Evolutionary conservation across 2,888 invertebrate genomes (phyloP), one percentile per base, ranked within the genome.

Genomic region (Cordilura impudica): DNA sequence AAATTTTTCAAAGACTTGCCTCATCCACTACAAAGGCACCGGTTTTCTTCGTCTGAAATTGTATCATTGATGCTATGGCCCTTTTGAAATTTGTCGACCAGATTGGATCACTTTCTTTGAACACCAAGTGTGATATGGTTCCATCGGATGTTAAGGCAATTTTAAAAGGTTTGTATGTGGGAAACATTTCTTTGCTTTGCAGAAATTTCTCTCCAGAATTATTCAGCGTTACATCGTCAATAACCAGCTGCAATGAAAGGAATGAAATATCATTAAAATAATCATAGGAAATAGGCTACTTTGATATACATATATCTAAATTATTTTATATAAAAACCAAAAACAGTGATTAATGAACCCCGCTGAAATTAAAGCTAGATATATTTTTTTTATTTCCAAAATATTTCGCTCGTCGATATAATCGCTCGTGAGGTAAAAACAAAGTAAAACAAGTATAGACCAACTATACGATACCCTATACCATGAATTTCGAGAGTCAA

Each of bases 21-120:
- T 90, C 90, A 81, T 88, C 86, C 10, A 90, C 85, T 6, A 90
- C 90, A 83, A 89, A 90, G 4, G 90, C 90, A 1, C 90, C 90
- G 0, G 85, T 86, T 21, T 88, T 85, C 60, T 87, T 87, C 35
- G 89, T 87, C 51, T 93, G 93, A 29, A 94, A 87, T 84, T 94
- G 94, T 29, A 94, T 91, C 80, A 93, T 92, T 14, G 93, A 91
- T 0, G 93, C 93, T 51, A 94, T 90, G 0, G 93, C 94, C 58
- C 94, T 89, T 85, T 94, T 94, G 69, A 94, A 91, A 84, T 94
- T 94, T 19, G 91, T 92, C 0, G 93, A 91, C 94, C 94, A 94
- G 1, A 91, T 89, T 0, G 93, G 92, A 83, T 93, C 93, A 23
- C 87, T 86, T 2, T 90, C 88, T 79, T 90, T 90, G 67, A 90